phyloP scores from a whole-genome alignment of 2,797 vertebrate species.

The Falco peregrinus region DNA sequence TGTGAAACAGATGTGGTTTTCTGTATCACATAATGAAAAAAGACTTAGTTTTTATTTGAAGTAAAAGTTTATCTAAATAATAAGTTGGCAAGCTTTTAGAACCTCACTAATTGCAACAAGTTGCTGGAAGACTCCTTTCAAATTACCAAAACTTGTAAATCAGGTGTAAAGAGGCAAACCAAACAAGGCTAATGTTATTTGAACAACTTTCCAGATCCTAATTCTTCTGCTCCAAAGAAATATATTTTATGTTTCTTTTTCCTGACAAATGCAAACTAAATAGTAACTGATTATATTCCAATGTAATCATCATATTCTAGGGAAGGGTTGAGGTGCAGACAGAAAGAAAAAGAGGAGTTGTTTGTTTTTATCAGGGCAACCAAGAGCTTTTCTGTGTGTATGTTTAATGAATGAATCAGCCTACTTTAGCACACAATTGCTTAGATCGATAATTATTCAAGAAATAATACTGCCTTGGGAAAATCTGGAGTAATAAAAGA shows the following conservation, averaged over 20 bases:
- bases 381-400: conserved; percentile 19
- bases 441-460: conserved; percentile 69
- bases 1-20: not conserved
- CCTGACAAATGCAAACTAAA: conserved; percentile 23
- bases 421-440: conserved; percentile 64
- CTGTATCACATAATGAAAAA: not conserved
- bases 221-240: not conserved
- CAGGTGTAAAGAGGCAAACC: not conserved
- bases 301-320: conserved; percentile 10
- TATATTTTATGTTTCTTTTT: conserved; percentile 10
- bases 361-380: conserved; percentile 49
- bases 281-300: conserved; percentile 44
- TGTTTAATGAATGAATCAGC: conserved; percentile 54
- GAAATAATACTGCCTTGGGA: conserved; percentile 66
- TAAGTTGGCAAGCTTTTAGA: not conserved
- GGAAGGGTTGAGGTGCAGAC: not conserved
- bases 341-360: not conserved
- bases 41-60: not conserved
- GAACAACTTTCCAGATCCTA: not conserved
- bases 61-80: not conserved
- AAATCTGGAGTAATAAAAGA: conserved; percentile 52
- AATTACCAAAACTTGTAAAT: not conserved
- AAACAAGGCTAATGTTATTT: not conserved
- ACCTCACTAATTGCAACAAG: not conserved
- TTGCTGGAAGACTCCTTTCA: not conserved